Percentiles rank a stretch among this genome's conserved stretches.
phyloP scores from a whole-genome alignment of 1,140 invertebrate species.

The Thereuonema tuberculata region DNA sequence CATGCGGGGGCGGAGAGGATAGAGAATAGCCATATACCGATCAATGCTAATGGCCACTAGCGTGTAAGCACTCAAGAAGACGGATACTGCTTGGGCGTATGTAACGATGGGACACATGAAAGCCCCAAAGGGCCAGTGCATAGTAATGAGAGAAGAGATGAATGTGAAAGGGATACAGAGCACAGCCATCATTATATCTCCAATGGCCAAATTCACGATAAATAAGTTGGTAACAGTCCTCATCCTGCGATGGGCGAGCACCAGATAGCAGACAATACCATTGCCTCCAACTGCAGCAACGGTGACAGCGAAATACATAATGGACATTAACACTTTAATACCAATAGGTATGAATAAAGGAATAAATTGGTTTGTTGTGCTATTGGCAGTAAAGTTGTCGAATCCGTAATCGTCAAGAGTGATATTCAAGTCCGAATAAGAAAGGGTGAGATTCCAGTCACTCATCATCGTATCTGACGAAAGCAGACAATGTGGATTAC shows the following conservation, averaged over 20 bases:
- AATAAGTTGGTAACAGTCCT: constrained; percentile 76
- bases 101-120: constrained; percentile 60
- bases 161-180: constrained; percentile 79
- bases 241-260: constrained; percentile 60
- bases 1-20: constrained; percentile 63
- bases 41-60: constrained; percentile 72
- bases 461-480: too few species aligned
- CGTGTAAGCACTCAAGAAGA: constrained; percentile 70
- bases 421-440: too few species aligned
- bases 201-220: constrained; percentile 68
- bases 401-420: too few species aligned
- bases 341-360: not conserved
- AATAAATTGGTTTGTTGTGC: too few species aligned
- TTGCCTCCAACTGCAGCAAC: constrained; percentile 60
- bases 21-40: constrained; percentile 74
- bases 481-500: too few species aligned
- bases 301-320: constrained; percentile 58
- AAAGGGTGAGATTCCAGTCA: too few species aligned
- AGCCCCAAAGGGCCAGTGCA: constrained; percentile 70
- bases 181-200: constrained; percentile 68
- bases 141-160: constrained; percentile 51
- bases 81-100: constrained; percentile 60
- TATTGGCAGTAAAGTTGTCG: too few species aligned
- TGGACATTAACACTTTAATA: constrained; percentile 49
- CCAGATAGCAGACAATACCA: constrained; percentile 65